Percentiles rank a stretch among this genome's conserved stretches.
Conservation (phyloP, 2,113 vertebrate genomes). For the Aldabrachelys gigantea region DNA sequence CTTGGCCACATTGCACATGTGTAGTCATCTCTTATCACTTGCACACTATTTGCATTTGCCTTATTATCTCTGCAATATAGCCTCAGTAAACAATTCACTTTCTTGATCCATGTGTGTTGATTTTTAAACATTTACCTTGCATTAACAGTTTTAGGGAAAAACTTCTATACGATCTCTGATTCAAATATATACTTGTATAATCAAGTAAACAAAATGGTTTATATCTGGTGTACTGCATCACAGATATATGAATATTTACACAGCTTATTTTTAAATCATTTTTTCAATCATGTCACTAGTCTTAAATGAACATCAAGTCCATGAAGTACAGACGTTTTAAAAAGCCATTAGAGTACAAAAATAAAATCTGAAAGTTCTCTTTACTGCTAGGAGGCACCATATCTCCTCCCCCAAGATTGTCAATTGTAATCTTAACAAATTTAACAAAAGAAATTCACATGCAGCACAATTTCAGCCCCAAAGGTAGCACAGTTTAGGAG, state of each 20-base stretch:
- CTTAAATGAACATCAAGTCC: not conserved
- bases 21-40: not conserved
- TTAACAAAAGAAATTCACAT: not conserved
- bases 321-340: not conserved
- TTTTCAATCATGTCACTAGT: not conserved
- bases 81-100: not conserved
- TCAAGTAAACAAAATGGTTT: not conserved
- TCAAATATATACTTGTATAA: not conserved
- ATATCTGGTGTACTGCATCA: not conserved
- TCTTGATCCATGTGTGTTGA: not conserved
- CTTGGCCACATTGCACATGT: not conserved
- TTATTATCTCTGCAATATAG: not conserved
- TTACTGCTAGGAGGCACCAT: not conserved
- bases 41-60: not conserved
- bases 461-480: not conserved
- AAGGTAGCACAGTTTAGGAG: not conserved
- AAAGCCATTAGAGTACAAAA: not conserved
- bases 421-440: not conserved
- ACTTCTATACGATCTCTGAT: not conserved
- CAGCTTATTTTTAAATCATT: not conserved
- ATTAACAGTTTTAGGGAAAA: not conserved
- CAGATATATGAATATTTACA: not conserved
- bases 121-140: not conserved
- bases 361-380: not conserved
- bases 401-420: not conserved